Percentiles rank a stretch among this genome's conserved stretches.
phyloP scores from a whole-genome alignment of 2,888 invertebrate species.

The Melanargia galathea region DNA sequence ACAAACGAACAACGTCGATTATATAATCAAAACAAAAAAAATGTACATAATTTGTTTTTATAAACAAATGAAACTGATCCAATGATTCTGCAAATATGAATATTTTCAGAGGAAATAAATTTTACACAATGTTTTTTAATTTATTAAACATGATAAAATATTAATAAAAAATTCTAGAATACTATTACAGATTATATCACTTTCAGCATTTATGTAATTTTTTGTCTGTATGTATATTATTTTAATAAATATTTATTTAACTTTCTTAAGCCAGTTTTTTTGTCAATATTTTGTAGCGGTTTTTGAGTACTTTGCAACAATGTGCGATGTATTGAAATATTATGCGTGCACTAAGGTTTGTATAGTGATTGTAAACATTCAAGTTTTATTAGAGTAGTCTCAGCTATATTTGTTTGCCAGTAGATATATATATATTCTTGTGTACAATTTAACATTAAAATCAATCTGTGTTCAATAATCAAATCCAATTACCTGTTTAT shows the following conservation, averaged over 20 bases:
- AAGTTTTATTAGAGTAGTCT: not conserved
- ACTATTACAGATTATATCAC: not conserved
- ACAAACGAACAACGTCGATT: constrained; percentile 3
- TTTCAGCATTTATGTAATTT: not conserved
- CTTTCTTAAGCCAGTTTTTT: not conserved
- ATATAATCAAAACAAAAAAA: not conserved
- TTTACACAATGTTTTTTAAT: not conserved
- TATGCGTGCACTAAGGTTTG: not conserved
- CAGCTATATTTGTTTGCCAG: not conserved
- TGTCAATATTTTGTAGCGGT: not conserved
- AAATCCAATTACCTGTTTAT: constrained; percentile 38
- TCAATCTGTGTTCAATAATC: constrained; percentile 17
- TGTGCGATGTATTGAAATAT: not conserved
- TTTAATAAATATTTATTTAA: not conserved
- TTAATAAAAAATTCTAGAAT: not conserved
- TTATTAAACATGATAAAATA: not conserved
- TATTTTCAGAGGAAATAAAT: not conserved
- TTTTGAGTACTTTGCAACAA: not conserved
- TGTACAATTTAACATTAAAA: no score
- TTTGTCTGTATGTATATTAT: not conserved
- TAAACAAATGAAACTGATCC: not conserved
- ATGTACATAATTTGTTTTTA: not conserved
- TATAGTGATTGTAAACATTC: not conserved
- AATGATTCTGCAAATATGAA: not conserved
- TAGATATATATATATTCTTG: not conserved